Evolutionary conservation across 2,888 invertebrate species (phyloP).

Genomic region (Meloe dianella): DNA sequence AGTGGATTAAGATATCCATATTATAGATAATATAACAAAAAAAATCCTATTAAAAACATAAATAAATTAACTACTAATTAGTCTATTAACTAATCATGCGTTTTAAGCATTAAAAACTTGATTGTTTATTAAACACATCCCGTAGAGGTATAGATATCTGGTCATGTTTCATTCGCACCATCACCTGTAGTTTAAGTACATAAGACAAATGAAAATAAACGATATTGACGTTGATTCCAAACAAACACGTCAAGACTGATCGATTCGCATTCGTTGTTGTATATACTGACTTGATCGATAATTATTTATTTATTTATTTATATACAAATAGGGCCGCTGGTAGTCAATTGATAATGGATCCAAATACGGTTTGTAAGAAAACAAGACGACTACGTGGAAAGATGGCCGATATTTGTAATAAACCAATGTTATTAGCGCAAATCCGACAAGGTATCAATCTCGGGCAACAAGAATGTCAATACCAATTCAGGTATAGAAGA

Average conservation of each 20-base stretch:
- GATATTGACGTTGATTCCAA: slow-evolving; percentile 24
- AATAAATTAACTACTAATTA: too few species aligned
- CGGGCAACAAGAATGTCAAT: slow-evolving; percentile 85
- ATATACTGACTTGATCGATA: neutral
- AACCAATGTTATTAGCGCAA: slow-evolving; percentile 79
- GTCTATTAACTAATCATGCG: slow-evolving; percentile 59
- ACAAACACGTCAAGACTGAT: slow-evolving; percentile 14
- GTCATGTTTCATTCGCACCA: slow-evolving; percentile 44
- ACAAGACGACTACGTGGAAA: slow-evolving; percentile 78
- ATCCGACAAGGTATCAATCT: slow-evolving; percentile 83
- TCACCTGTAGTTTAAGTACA: slow-evolving; percentile 35
- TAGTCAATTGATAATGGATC: slow-evolving; percentile 86
- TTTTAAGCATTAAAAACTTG: slow-evolving; percentile 55
- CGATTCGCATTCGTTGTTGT: neutral
- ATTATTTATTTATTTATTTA: slow-evolving; percentile 44
- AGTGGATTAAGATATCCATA: slow-evolving; percentile 22
- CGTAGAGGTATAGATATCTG: slow-evolving; percentile 42
- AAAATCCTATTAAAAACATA: slow-evolving; percentile 50
- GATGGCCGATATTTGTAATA: slow-evolving; percentile 83
- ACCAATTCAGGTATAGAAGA: slow-evolving; percentile 82
- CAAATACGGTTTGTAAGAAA: slow-evolving; percentile 87
- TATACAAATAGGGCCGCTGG: slow-evolving; percentile 81
- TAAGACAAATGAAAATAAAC: slow-evolving; percentile 36
- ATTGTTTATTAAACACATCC: slow-evolving; percentile 52
- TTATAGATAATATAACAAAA: slow-evolving; percentile 18